phyloP scores from a whole-genome alignment of 2,888 invertebrate genomes.

The Mantis religiosa region DNA sequence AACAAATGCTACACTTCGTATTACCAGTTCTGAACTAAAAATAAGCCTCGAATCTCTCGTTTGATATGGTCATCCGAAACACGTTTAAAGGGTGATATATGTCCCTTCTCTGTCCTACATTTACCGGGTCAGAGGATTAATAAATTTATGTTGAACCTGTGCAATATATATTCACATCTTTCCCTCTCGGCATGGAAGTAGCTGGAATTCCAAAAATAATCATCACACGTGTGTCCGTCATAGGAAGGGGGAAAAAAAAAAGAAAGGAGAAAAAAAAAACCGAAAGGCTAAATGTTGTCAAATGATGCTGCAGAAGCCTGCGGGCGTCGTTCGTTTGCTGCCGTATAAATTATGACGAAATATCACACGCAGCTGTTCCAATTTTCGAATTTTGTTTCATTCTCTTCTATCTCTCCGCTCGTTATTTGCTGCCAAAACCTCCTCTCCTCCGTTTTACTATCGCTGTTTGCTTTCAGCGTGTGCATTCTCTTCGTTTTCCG shows the following conservation, averaged over 20 bases:
- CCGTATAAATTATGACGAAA: not conserved
- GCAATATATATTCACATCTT: not conserved
- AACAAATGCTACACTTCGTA: too few relatives aligned
- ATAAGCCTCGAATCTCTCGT: not conserved
- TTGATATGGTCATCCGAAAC: not conserved
- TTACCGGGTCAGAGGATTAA: not conserved
- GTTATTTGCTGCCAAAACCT: not conserved
- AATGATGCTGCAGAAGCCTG: not conserved
- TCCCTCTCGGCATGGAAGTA: not conserved
- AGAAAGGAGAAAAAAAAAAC: too few relatives aligned
- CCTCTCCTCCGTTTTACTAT: not conserved
- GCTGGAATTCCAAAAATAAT: not conserved
- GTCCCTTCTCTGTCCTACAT: not conserved
- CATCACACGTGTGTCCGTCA: not conserved
- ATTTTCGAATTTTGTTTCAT: not conserved
- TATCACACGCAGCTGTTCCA: not conserved
- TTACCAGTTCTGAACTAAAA: not conserved
- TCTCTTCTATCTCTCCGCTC: not conserved
- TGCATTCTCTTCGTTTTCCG: too few relatives aligned
- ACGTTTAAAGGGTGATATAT: not conserved
- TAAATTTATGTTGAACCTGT: not conserved
- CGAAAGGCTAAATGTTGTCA: not conserved
- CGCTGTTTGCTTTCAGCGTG: too few relatives aligned
- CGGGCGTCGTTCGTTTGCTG: too few relatives aligned
- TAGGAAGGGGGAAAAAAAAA: too few relatives aligned